phyloP scores from a whole-genome alignment of 2,797 vertebrate species.

The Melanotaenia maccullochi region DNA sequence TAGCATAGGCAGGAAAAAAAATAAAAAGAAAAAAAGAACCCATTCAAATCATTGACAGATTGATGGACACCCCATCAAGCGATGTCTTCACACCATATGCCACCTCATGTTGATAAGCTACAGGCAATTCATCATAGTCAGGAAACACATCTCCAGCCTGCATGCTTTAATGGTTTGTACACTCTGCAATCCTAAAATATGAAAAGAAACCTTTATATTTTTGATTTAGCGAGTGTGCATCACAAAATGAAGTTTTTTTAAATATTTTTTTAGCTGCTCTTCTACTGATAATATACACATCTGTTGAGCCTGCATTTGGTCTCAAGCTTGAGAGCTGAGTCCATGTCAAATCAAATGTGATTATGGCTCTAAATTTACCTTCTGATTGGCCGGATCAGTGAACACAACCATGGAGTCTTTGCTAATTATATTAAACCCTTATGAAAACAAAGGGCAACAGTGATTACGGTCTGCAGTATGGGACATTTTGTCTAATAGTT shows the following conservation, averaged over 20 bases:
- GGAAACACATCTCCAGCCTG: constrained; percentile 55
- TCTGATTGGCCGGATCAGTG: constrained; percentile 63
- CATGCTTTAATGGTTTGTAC: constrained; percentile 50
- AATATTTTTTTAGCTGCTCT: constrained; percentile 27
- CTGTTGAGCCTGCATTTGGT: constrained; percentile 24
- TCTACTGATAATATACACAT: constrained; percentile 34
- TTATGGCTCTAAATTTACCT: constrained; percentile 61
- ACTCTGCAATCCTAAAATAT: constrained; percentile 49
- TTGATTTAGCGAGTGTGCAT: constrained; percentile 14
- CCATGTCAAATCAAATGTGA: constrained; percentile 72
- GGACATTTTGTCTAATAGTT: constrained; percentile 17
- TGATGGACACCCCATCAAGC: constrained; percentile 80
- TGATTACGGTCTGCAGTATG: constrained; percentile 29
- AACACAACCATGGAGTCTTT: constrained; percentile 56
- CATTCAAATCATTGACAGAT: constrained; percentile 69
- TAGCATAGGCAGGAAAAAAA: constrained; percentile 38
- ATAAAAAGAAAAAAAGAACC: constrained; percentile 24
- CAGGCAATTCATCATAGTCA: constrained; percentile 81
- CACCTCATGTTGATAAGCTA: constrained; percentile 75
- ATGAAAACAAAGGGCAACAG: constrained; percentile 60
- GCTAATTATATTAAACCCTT: constrained; percentile 60
- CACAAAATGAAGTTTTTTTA: constrained; percentile 9
- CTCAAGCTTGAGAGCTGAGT: constrained; percentile 43
- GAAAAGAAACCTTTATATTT: constrained; percentile 18
- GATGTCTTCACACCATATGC: constrained; percentile 74